A percentile compares a stretch with the other conserved stretches of the same genome.
Evolutionary conservation across 1,140 invertebrate genomes (phyloP).

Genomic region (Listronotus bonariensis): DNA sequence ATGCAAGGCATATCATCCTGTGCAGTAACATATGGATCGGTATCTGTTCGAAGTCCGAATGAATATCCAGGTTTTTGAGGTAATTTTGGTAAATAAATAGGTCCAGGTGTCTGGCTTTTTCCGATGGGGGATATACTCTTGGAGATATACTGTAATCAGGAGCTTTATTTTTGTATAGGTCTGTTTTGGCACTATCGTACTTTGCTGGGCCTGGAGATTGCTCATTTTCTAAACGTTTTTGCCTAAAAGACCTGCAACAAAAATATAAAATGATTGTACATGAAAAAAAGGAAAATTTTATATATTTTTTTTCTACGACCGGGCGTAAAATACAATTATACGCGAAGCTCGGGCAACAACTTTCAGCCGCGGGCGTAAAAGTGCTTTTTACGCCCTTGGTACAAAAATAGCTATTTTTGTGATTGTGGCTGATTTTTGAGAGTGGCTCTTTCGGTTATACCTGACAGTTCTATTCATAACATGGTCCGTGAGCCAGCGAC

Average conservation of each 20-base stretch:
- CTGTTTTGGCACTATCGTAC: conserved; percentile 54
- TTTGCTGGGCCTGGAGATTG: conserved; percentile 64
- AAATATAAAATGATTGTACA: no score
- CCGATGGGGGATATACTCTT: conserved; percentile 27
- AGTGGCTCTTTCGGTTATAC: no score
- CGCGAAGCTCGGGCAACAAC: no score
- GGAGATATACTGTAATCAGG: conserved; percentile 56
- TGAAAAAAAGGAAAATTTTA: no score
- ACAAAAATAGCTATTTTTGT: no score
- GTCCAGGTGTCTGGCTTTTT: conserved; percentile 53
- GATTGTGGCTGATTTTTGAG: no score
- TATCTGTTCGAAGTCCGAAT: conserved; percentile 45
- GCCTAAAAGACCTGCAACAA: conserved; percentile 36
- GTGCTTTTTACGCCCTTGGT: no score
- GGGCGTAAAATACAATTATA: no score
- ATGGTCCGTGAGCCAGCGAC: no score
- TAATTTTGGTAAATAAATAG: conserved; percentile 54
- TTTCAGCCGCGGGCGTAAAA: no score
- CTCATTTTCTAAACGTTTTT: conserved; percentile 25
- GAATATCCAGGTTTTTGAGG: conserved; percentile 46
- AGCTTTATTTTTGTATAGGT: conserved; percentile 47
- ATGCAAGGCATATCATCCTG: conserved; percentile 49
- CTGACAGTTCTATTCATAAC: no score
- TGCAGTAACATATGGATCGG: conserved; percentile 49
- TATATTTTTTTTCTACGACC: no score